Base-by-base conservation (phyloP, 2,888 invertebrate genomes). In the Nysson spinosus region DNA sequence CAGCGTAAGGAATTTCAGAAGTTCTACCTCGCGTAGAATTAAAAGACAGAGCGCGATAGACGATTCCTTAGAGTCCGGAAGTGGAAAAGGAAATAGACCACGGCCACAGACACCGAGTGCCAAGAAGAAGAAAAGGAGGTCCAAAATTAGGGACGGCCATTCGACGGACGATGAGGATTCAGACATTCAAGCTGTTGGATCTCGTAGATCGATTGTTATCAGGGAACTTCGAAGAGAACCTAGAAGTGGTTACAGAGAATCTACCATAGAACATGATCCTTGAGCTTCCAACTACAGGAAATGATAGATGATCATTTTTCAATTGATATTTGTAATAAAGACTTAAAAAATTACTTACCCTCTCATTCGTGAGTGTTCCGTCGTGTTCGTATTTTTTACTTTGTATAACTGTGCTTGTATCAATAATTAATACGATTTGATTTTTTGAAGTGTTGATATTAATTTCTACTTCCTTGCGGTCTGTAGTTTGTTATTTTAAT, bases 131-230 rank as follows among this genome's bases (percentile, higher is more conserved):
- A 82, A 87, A 86, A 47, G 88, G 86, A 69, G 80, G 83, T 63
- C 84, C 79, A 77, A 83, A 80, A 72, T 88, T 86, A 34, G 82
- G 83, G 57, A 84, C 78, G 66, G 85, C 72, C 80, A 87, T 72
- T 82, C 87, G 80, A 78, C 87, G 78, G 79, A 87, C 81, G 86
- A 90, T 86, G 88, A 88, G 61, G 88, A 88, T 71, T 88, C 88
- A 2, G 85, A 86, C 14, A 22, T 73, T 1, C 66, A 71, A 2
- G 46, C 14, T 5, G 17, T 46, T 4, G 37, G 40, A 19, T 68
- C 61, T 4, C 58, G 32, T 14, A 58, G 51, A 28, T 65, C 66
- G 47, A 56, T 77, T 19, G 60, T 77, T 4, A 80, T 84, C 43
- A 78, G 70, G 11, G 80, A 81, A 46, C 71, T 84, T 42, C 63